These are phyloP conservation scores for Gorsachius goisagi DNA, from an alignment of 2,113 vertebrate genomes.

Conservation along the genomic window DNA sequence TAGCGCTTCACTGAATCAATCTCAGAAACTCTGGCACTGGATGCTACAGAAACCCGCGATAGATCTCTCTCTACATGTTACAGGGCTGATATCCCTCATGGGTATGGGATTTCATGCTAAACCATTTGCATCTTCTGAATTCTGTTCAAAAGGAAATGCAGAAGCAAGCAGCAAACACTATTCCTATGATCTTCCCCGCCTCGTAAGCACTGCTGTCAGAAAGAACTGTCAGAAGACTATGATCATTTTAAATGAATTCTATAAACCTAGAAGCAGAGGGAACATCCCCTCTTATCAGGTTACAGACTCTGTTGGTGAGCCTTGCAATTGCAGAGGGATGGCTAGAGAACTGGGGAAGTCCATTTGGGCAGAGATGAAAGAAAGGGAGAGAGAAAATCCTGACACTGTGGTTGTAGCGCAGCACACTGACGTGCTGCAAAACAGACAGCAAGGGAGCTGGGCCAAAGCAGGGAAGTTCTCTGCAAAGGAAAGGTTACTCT, in stretches of 20 bases:
- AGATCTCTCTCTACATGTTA: not conserved
- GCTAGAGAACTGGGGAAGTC: not conserved
- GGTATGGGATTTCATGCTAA: not conserved
- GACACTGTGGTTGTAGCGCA: rapidly evolving
- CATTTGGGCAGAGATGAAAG: not conserved
- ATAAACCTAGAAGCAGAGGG: not conserved
- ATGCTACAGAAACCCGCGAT: not conserved
- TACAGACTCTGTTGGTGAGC: not conserved
- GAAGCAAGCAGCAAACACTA: not conserved
- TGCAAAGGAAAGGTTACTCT: not conserved
- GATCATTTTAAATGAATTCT: not conserved
- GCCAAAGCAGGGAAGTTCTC: not conserved
- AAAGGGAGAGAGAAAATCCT: not conserved
- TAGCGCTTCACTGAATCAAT: not conserved
- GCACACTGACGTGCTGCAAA: rapidly evolving
- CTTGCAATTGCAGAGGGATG: not conserved
- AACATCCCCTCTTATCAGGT: not conserved
- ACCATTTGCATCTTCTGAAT: not conserved
- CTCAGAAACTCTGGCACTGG: not conserved
- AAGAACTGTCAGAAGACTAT: not conserved
- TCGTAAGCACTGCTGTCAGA: not conserved
- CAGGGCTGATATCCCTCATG: not conserved
- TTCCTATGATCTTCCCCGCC: not conserved
- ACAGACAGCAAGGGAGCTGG: not conserved
- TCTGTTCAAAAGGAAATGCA: not conserved